Evolutionary conservation across 1,140 invertebrate genomes (phyloP).

Genomic region (Pomacea maculata): DNA sequence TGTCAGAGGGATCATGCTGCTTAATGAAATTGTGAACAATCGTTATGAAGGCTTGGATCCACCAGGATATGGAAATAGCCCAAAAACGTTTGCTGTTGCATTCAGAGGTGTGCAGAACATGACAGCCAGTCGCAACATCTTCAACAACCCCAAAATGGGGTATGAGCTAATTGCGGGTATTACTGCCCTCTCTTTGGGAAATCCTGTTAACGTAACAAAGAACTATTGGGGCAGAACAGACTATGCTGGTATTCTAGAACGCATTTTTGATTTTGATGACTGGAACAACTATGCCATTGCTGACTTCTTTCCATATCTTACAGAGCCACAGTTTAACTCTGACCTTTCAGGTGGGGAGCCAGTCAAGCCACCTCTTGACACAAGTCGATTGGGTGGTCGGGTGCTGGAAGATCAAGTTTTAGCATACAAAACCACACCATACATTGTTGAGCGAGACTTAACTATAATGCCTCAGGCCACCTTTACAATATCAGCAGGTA

Average conservation of each 20-base stretch:
- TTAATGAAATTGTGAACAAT: conserved; percentile 84
- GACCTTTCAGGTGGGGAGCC: conserved; percentile 66
- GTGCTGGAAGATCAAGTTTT: conserved; percentile 80
- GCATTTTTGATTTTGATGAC: conserved; percentile 99
- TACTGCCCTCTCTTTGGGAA: conserved; percentile 78
- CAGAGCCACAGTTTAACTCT: conserved; percentile 52
- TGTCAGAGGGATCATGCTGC: conserved; percentile 80
- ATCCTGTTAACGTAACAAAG: conserved; percentile 85
- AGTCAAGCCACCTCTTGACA: conserved; percentile 49
- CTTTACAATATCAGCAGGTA: conserved; percentile 88
- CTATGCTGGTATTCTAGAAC: conserved; percentile 76
- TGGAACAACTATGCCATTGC: conserved; percentile 98
- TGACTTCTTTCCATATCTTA: conserved; percentile 86
- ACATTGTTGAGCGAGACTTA: conserved; percentile 87
- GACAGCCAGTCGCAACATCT: conserved; percentile 87
- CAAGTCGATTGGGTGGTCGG: conserved; percentile 79
- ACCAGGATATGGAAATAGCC: conserved; percentile 43
- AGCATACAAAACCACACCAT: conserved; percentile 76
- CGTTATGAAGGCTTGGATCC: conserved; percentile 22
- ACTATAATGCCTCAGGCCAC: conserved; percentile 94
- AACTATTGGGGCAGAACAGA: conserved; percentile 93
- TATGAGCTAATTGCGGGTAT: conserved; percentile 92
- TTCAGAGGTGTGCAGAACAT: conserved; percentile 96
- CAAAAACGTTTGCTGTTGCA: conserved; percentile 78
- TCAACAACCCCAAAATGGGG: conserved; percentile 83